A percentile compares a stretch with the other conserved stretches of the same genome.
Conservation (phyloP, 92 coral and sea anemone species). For the Metridium senile region DNA sequence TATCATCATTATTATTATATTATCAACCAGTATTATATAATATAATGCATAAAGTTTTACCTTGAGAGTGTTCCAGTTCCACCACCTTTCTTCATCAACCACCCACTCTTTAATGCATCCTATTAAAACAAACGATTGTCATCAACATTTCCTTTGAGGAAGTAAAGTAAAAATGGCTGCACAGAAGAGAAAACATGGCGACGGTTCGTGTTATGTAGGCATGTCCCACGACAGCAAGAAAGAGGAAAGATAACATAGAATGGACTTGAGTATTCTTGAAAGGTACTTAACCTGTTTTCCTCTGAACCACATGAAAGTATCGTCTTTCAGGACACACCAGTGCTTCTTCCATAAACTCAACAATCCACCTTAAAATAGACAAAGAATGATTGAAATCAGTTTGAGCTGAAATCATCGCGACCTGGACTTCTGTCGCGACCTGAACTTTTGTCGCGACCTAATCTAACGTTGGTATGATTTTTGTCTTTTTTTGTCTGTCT, state of each 20-base stretch:
- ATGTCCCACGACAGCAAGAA: too few relatives aligned
- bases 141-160: not conserved
- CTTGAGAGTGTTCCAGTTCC: constrained; percentile 95
- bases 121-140: constrained; percentile 13
- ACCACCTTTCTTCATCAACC: constrained; percentile 98
- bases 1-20: not conserved
- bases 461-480: too few relatives aligned
- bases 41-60: too few relatives aligned
- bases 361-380: constrained; percentile 69
- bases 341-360: constrained; percentile 97
- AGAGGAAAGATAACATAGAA: too few relatives aligned
- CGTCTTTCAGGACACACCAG: constrained; percentile 96
- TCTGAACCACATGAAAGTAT: constrained; percentile 98
- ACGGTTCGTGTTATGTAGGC: too few relatives aligned
- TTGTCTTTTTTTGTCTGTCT: too few relatives aligned
- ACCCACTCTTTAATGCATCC: constrained; percentile 96
- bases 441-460: too few relatives aligned
- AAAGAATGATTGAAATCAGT: not conserved
- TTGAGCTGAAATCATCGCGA: not conserved
- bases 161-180: too few relatives aligned
- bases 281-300: constrained; percentile 72
- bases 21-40: not conserved
- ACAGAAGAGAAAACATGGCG: too few relatives aligned
- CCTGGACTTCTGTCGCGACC: too few relatives aligned
- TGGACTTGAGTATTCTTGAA: too few relatives aligned